phyloP scores from a whole-genome alignment of 2,113 vertebrate species.

The Taxidea taxus region DNA sequence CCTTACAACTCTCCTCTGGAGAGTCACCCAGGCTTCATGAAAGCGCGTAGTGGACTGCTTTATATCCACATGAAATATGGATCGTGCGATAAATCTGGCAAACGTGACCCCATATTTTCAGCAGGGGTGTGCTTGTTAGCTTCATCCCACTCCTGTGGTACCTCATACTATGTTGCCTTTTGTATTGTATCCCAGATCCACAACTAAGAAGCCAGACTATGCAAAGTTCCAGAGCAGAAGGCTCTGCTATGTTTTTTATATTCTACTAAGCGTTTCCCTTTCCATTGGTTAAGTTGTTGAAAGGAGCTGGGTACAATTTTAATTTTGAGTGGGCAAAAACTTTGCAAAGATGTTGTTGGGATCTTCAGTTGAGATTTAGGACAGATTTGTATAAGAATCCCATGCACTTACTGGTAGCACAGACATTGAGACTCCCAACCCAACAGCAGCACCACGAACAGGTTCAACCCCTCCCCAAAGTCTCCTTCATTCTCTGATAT shows the following conservation, averaged over 20 bases:
- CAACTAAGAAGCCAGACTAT: not conserved
- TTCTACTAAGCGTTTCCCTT: not conserved
- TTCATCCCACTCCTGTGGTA: not conserved
- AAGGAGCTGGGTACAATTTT: not conserved
- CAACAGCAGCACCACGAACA: not conserved
- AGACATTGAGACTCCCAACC: not conserved
- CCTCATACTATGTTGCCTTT: not conserved
- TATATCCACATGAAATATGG: not conserved
- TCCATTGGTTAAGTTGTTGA: not conserved
- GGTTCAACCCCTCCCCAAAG: not conserved
- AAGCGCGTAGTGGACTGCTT: not conserved
- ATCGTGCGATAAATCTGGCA: not conserved
- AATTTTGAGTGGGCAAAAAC: not conserved
- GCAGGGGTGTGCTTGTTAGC: not conserved
- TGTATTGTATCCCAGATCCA: not conserved
- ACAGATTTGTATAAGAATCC: not conserved
- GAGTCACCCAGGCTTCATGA: not conserved
- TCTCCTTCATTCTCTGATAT: not conserved
- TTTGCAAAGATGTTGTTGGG: not conserved
- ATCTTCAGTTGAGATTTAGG: not conserved
- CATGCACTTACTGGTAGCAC: not conserved
- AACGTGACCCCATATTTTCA: not conserved
- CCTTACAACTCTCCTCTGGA: not conserved
- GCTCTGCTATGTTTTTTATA: not conserved
- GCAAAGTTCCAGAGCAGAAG: not conserved